Evolutionary conservation across 2,888 invertebrate species (phyloP).

Genomic region (Thymelicus sylvestris): DNA sequence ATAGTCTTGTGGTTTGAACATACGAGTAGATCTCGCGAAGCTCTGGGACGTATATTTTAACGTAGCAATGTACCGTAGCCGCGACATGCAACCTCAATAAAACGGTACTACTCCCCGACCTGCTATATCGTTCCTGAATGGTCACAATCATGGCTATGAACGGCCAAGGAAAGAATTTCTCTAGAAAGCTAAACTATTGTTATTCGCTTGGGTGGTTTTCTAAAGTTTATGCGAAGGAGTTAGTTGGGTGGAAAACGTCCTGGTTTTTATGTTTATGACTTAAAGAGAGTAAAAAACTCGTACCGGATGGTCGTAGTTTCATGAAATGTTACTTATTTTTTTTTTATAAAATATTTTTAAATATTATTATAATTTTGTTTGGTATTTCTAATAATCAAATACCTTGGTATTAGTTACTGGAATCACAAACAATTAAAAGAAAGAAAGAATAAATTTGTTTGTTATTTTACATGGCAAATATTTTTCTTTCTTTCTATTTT

Average conservation of each 20-base stretch:
- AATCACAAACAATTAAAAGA: too few relatives aligned
- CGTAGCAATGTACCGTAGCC: too few relatives aligned
- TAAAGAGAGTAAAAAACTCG: background rate
- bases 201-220: background rate
- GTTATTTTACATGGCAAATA: too few relatives aligned
- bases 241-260: background rate
- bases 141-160: background rate
- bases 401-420: too few relatives aligned
- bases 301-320: background rate
- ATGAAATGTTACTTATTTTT: background rate
- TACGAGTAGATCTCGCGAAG: too few relatives aligned
- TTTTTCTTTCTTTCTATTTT: too few relatives aligned
- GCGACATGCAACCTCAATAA: background rate
- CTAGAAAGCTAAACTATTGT: background rate
- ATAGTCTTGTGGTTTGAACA: too few relatives aligned
- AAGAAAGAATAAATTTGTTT: too few relatives aligned
- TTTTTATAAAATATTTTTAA: too few relatives aligned
- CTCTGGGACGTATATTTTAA: too few relatives aligned
- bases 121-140: background rate
- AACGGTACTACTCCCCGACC: background rate
- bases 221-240: constrained; percentile 3
- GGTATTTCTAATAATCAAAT: too few relatives aligned
- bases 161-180: background rate
- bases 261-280: background rate
- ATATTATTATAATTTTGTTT: too few relatives aligned